phyloP scores from a whole-genome alignment of 2,797 vertebrate species.

The Pelodytes ibericus region DNA sequence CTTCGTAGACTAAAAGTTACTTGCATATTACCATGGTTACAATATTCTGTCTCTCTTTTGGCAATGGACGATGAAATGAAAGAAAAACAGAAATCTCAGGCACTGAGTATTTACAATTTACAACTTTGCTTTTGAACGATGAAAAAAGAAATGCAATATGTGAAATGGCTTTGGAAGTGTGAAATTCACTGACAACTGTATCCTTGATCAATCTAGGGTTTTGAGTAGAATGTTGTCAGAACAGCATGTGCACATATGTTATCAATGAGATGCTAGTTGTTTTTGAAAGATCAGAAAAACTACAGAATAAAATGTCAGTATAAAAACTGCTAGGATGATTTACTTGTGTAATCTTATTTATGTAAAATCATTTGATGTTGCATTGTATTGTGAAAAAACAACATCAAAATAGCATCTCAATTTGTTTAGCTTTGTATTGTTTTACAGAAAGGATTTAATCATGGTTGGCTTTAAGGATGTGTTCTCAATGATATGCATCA shows the following conservation, averaged over 20 bases:
- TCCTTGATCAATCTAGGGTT: slow-evolving; percentile 47
- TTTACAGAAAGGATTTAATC: no score
- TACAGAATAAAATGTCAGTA: slow-evolving; percentile 13
- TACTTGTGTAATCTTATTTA: slow-evolving; percentile 21
- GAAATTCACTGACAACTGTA: slow-evolving; percentile 53
- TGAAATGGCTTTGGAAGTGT: slow-evolving; percentile 52
- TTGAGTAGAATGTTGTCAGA: slow-evolving; percentile 44
- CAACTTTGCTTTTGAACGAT: slow-evolving; percentile 49
- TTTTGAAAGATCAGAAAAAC: slow-evolving; percentile 37
- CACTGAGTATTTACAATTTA: slow-evolving; percentile 51
- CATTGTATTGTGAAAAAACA: no score
- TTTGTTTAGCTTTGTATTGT: not conserved
- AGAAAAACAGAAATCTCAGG: slow-evolving; percentile 38
- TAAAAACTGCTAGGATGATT: slow-evolving; percentile 14
- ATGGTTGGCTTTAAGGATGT: no score
- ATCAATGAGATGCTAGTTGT: slow-evolving; percentile 39
- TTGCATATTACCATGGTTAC: slow-evolving; percentile 50
- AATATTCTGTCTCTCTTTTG: slow-evolving; percentile 39
- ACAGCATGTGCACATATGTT: slow-evolving; percentile 49
- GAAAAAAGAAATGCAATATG: slow-evolving; percentile 47
- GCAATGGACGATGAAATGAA: slow-evolving; percentile 46
- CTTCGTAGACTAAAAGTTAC: slow-evolving; percentile 46
- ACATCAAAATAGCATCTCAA: not conserved
- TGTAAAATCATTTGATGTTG: not conserved
- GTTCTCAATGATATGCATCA: no score